A percentile compares a stretch with the other conserved stretches of the same genome.
phyloP scores from a whole-genome alignment of 2,888 invertebrate species.

The Amiota mariae region DNA sequence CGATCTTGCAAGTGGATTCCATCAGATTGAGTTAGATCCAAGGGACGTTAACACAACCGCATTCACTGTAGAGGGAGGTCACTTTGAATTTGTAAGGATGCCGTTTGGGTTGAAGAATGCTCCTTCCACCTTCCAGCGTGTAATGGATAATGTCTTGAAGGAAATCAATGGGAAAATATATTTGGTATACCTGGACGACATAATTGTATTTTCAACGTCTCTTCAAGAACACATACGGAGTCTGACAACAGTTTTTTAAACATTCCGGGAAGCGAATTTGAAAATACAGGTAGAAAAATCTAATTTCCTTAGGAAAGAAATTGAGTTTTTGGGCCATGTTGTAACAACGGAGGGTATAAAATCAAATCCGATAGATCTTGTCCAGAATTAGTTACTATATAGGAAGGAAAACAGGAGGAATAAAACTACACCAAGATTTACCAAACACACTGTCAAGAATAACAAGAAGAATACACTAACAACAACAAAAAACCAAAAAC shows the following conservation, averaged over 20 bases:
- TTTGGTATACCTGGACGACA: no score
- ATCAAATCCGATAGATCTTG: background rate
- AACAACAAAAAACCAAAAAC: no score
- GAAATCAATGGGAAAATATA: no score
- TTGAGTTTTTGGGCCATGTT: background rate
- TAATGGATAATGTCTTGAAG: no score
- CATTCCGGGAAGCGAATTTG: no score
- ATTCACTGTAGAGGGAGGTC: background rate
- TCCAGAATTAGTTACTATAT: background rate
- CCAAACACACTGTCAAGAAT: no score
- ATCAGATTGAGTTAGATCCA: background rate
- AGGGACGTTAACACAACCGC: background rate
- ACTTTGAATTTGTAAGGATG: background rate
- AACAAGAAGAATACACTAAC: no score
- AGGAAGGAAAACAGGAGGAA: constrained; percentile 23
- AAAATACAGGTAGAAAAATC: no score
- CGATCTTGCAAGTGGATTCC: background rate
- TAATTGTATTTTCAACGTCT: no score
- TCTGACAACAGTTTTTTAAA: no score
- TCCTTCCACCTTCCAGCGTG: constrained; percentile 22
- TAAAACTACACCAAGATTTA: constrained; percentile 18
- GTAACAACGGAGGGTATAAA: background rate
- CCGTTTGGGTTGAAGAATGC: no score
- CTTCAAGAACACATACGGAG: no score
- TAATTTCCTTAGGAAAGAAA: background rate